phyloP scores from a whole-genome alignment of 2,888 invertebrate species.

The Hecatera dysodea region DNA sequence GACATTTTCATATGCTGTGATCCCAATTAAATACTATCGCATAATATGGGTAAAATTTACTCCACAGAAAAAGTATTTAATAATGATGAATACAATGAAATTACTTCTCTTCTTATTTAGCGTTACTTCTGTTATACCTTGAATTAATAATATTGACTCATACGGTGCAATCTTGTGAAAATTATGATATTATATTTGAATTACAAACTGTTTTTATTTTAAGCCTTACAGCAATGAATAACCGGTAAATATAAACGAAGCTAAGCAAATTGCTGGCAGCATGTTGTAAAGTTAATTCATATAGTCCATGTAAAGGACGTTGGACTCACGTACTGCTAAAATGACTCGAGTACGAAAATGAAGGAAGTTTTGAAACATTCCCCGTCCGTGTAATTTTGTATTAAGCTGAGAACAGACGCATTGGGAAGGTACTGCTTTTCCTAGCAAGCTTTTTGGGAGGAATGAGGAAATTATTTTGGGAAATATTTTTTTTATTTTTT shows the following conservation, averaged over 20 bases:
- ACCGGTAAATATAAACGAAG: constrained; percentile 4
- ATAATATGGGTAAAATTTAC: no score
- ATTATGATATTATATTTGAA: neutral
- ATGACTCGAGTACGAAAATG: constrained; percentile 51
- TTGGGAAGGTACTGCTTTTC: neutral
- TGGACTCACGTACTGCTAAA: constrained; percentile 39
- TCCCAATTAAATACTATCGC: no score
- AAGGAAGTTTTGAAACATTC: constrained; percentile 61
- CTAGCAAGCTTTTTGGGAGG: neutral
- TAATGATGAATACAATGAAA: no score
- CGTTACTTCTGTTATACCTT: no score
- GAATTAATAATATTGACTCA: neutral
- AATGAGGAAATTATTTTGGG: neutral
- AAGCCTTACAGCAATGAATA: neutral
- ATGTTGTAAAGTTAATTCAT: constrained; percentile 26
- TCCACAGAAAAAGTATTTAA: no score
- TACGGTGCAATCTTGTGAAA: neutral
- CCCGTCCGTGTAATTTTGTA: constrained; percentile 35
- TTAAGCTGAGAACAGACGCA: constrained; percentile 17
- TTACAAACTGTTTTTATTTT: neutral
- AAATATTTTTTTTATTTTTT: no score
- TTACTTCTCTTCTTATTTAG: no score
- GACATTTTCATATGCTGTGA: no score
- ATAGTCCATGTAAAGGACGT: constrained; percentile 1
- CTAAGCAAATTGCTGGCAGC: constrained; percentile 5